Conservation (phyloP, 2,888 invertebrate genomes). For the Dasypolia templi region DNA sequence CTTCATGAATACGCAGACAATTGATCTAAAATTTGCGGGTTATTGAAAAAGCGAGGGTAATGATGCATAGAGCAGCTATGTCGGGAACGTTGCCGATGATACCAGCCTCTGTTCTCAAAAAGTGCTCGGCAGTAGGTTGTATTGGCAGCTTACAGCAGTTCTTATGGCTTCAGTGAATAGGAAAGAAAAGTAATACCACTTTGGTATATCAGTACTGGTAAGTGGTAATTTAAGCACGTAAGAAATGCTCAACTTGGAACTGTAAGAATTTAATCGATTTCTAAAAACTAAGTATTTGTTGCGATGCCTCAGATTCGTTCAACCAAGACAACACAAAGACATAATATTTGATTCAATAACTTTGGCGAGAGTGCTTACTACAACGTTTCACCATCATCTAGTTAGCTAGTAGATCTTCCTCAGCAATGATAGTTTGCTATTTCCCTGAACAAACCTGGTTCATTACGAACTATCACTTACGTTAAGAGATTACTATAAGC, state of each 20-base stretch:
- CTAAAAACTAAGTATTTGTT: constrained; percentile 29
- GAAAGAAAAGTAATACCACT: constrained; percentile 23
- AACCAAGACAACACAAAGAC: constrained; percentile 5
- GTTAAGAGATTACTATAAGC: neutral
- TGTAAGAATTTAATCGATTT: constrained; percentile 27
- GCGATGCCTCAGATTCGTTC: neutral
- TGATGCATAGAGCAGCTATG: constrained; percentile 35
- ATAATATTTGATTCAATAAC: neutral
- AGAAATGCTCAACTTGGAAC: constrained; percentile 27
- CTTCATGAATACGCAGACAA: constrained; percentile 42
- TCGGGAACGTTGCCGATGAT: constrained; percentile 23
- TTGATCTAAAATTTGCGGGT: constrained; percentile 42
- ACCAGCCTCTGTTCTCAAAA: neutral
- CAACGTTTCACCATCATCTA: neutral
- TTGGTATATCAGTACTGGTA: constrained; percentile 21
- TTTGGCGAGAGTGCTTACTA: no score
- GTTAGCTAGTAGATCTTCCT: neutral
- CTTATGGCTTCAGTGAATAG: constrained; percentile 9
- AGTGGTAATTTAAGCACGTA: constrained; percentile 41
- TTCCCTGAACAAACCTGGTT: neutral
- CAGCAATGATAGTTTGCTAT: neutral
- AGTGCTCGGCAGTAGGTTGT: neutral
- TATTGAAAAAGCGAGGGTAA: constrained; percentile 25
- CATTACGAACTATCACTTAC: neutral
- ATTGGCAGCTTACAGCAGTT: neutral